Percentiles rank a stretch among this genome's conserved stretches.
Evolutionary conservation across 2,113 vertebrate genomes (phyloP).

Genomic region (Seriola dumerili): DNA sequence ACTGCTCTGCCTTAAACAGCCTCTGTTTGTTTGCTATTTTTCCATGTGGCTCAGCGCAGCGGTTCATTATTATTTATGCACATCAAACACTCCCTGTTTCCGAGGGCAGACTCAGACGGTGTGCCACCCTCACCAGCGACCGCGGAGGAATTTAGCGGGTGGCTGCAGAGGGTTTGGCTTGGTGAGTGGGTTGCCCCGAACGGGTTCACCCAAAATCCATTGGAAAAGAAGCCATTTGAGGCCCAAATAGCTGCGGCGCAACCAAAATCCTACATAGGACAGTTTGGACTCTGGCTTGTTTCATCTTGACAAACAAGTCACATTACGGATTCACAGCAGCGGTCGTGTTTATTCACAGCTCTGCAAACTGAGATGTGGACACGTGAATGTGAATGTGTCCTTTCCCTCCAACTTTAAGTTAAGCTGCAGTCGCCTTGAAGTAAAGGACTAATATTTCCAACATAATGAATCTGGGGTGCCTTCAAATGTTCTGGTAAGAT

Average conservation of each 20-base stretch:
- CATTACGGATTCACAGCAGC: constrained; percentile 28
- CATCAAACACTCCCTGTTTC: constrained; percentile 80
- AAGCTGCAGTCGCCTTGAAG: constrained; percentile 15
- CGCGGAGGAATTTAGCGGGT: constrained; percentile 72
- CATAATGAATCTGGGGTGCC: constrained; percentile 30
- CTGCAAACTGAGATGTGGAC: constrained; percentile 36
- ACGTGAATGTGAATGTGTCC: background rate
- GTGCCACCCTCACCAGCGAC: constrained; percentile 69
- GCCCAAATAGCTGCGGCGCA: constrained; percentile 80
- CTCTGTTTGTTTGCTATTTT: constrained; percentile 83
- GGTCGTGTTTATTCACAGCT: constrained; percentile 54
- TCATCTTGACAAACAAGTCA: constrained; percentile 54
- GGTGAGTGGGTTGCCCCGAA: constrained; percentile 50
- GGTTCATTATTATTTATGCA: constrained; percentile 81
- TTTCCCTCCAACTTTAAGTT: background rate
- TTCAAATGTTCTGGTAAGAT: constrained; percentile 45
- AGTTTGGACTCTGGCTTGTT: constrained; percentile 60
- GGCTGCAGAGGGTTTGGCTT: constrained; percentile 57
- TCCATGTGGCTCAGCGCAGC: constrained; percentile 59
- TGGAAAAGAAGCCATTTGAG: constrained; percentile 62
- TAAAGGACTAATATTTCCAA: constrained; percentile 32
- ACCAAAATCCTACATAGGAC: constrained; percentile 51
- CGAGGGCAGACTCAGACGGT: constrained; percentile 69
- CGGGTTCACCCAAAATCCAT: constrained; percentile 70
- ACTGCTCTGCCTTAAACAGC: constrained; percentile 80